Evolutionary conservation across 2,888 invertebrate species (phyloP), one percentile per base, ranked within the genome.

Genomic region (Phyto melanocephala): DNA sequence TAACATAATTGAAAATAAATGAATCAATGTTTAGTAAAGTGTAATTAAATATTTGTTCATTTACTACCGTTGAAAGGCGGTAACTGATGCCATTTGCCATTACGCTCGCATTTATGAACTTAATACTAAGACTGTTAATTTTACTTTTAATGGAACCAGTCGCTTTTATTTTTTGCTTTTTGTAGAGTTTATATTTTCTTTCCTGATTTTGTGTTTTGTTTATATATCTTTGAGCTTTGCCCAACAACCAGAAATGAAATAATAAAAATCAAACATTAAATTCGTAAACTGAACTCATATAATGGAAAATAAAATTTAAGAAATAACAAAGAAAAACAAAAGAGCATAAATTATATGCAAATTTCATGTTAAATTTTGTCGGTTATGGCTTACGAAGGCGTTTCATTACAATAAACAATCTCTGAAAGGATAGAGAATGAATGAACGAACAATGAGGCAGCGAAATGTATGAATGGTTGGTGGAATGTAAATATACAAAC

Each of bases 341-440:
- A 87, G 87, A 86, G 86, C 67, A 67, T 67, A 90, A 89, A 90
- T 89, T 88, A 87, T 89, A 90, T 90, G 90, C 90, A 90, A 90
- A 90, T 90, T 88, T 87, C 87, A 86, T 88, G 85, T 86, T 85
- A 80, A 85, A 87, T 87, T 86, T 82, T 80, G 28, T 50, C n/a
- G 33, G 60, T 42, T 68, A 54, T 45, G 62, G 45, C 62, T 60
- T 60, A 40, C 62, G 60, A 37, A 72, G 74, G 80, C 80, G 80
- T 80, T 68, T 60, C 74, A 56, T 60, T 67, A 60, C 28, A 68
- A 74, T 42, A 67, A 63, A 68, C 47, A 68, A 63, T 81, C 33
- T 77, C 60, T 42, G 33, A 35, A 58, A 56, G 40, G 47, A 75
- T 37, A 50, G 50, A 17, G 35, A 76, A 72, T 13, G 35, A 65